Conservation (phyloP, 2,113 vertebrate species). For the Thinocorus orbignyianus region DNA sequence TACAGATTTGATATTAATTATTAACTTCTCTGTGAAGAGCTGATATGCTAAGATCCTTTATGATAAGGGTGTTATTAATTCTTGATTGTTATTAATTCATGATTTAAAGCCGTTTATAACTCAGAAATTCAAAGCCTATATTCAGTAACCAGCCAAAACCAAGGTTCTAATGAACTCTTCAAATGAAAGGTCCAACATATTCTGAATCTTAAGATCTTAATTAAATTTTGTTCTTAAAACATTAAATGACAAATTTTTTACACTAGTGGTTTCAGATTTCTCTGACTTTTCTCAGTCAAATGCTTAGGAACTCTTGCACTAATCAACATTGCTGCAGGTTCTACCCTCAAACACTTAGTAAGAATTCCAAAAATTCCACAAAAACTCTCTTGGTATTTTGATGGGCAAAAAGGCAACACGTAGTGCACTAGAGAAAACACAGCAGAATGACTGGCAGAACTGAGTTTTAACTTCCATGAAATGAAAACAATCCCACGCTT, state of each 20-base stretch:
- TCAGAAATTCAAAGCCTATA: not conserved
- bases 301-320: not conserved
- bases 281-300: not conserved
- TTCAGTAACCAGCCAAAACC: not conserved
- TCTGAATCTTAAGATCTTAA: not conserved
- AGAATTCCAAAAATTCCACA: not conserved
- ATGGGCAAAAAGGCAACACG: not conserved
- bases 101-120: not conserved
- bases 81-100: not conserved
- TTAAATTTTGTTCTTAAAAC: not conserved
- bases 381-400: not conserved
- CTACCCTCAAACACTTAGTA: not conserved
- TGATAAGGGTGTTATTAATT: not conserved
- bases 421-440: not conserved
- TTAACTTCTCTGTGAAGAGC: not conserved
- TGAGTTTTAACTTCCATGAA: not conserved
- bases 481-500: not conserved
- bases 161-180: not conserved
- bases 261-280: not conserved
- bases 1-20: not conserved
- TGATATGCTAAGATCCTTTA: not conserved
- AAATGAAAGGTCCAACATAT: not conserved
- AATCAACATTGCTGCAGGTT: not conserved
- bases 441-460: not conserved
- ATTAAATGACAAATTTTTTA: not conserved